phyloP scores from a whole-genome alignment of 2,888 invertebrate species.

The Arge pagana region DNA sequence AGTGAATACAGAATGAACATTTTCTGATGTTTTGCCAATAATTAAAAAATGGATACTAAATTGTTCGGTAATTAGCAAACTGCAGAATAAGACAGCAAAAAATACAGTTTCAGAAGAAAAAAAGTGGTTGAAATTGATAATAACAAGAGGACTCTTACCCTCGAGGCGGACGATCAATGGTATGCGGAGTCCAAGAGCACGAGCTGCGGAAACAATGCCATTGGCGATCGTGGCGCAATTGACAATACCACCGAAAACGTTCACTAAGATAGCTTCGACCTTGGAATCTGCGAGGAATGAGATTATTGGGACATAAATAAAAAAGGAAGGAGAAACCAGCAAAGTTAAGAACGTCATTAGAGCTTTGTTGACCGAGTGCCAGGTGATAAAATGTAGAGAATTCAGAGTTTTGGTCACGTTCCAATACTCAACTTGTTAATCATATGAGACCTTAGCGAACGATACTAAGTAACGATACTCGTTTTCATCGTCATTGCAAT shows the following conservation, averaged over 20 bases:
- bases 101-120: conserved; percentile 3
- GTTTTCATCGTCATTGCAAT: too few relatives aligned
- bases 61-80: too few relatives aligned
- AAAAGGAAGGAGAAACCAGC: too few relatives aligned
- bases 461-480: not conserved
- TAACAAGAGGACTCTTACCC: conserved; percentile 66
- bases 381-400: not conserved
- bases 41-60: too few relatives aligned
- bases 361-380: conserved; percentile 34
- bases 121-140: too few relatives aligned
- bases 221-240: conserved; percentile 97
- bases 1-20: conserved; percentile 19
- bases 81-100: too few relatives aligned
- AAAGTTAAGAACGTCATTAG: too few relatives aligned
- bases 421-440: too few relatives aligned
- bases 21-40: not conserved
- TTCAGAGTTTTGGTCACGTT: not conserved
- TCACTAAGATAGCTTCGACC: conserved; percentile 94
- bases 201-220: conserved; percentile 90
- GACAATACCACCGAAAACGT: conserved; percentile 99
- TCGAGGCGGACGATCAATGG: conserved; percentile 94
- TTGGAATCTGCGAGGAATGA: conserved; percentile 84
- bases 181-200: conserved; percentile 76
- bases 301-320: conserved; percentile 37
- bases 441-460: not conserved